phyloP scores from a whole-genome alignment of 2,888 invertebrate species.

The Nomada hirtipes region DNA sequence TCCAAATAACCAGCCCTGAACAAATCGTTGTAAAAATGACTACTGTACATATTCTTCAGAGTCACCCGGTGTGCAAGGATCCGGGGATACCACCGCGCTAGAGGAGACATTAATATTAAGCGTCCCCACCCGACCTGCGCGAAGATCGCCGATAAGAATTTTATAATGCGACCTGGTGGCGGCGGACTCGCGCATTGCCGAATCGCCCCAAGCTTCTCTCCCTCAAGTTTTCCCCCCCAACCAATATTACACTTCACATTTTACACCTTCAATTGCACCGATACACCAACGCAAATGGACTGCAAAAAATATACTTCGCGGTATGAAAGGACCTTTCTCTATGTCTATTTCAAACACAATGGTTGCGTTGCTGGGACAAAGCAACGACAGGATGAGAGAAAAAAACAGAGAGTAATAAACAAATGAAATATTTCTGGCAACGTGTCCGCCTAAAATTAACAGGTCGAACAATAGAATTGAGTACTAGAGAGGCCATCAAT shows the following conservation, averaged over 20 bases:
- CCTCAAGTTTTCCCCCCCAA: slow-evolving; percentile 8
- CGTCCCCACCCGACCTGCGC: slow-evolving; percentile 69
- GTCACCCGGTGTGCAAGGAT: slow-evolving; percentile 72
- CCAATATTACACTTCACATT: not conserved
- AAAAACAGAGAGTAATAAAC: not conserved
- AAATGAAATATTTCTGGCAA: slow-evolving; percentile 11
- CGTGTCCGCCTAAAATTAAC: slow-evolving; percentile 62
- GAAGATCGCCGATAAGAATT: slow-evolving; percentile 77
- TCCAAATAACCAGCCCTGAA: too few relatives aligned
- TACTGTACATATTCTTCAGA: slow-evolving; percentile 11
- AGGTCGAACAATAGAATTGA: slow-evolving; percentile 55
- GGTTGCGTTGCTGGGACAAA: too few relatives aligned
- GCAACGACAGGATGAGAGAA: not conserved
- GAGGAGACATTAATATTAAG: slow-evolving; percentile 79
- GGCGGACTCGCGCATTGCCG: slow-evolving; percentile 73
- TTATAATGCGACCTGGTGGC: slow-evolving; percentile 73
- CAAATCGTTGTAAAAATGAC: not conserved
- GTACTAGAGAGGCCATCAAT: slow-evolving; percentile 65
- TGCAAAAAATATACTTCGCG: not conserved
- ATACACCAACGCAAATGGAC: not conserved
- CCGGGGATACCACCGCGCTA: slow-evolving; percentile 70
- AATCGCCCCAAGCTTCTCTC: slow-evolving; percentile 68
- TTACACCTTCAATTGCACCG: not conserved
- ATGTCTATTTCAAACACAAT: too few relatives aligned
- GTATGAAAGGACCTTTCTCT: not conserved